phyloP scores from a whole-genome alignment of 1,140 invertebrate genomes.

The Pantala flavescens region DNA sequence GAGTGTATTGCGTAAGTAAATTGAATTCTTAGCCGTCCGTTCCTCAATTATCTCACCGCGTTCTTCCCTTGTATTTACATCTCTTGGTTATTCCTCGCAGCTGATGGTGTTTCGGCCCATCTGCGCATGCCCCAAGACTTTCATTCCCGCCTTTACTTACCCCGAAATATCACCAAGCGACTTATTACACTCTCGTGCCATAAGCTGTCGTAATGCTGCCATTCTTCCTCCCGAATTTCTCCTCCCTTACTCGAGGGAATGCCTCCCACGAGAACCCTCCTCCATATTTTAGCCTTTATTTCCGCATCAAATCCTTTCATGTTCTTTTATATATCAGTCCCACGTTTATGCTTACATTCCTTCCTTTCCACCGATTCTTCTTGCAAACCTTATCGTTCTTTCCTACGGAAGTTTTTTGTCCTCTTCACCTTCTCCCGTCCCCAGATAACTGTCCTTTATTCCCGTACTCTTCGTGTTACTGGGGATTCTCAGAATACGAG shows the following conservation, averaged over 20 bases:
- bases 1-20: no score
- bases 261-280: neutral
- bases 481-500: neutral
- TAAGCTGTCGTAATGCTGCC: neutral
- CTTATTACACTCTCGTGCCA: neutral
- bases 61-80: no score
- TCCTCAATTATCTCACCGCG: no score
- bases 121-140: no score
- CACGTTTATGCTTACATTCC: neutral
- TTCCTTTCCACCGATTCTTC: neutral
- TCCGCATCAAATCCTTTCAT: conserved; percentile 1
- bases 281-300: neutral
- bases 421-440: neutral
- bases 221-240: neutral
- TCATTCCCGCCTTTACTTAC: neutral
- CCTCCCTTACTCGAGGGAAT: no score
- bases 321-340: neutral
- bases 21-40: no score
- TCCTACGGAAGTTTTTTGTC: no score
- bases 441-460: neutral
- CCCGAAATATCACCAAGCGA: neutral
- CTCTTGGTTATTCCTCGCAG: no score
- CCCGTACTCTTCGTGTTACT: neutral
- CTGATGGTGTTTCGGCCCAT: no score
- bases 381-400: neutral